These are phyloP conservation scores for Crotalus helleri DNA, from an alignment of 2,113 vertebrate genomes.

Conservation along the genomic window DNA sequence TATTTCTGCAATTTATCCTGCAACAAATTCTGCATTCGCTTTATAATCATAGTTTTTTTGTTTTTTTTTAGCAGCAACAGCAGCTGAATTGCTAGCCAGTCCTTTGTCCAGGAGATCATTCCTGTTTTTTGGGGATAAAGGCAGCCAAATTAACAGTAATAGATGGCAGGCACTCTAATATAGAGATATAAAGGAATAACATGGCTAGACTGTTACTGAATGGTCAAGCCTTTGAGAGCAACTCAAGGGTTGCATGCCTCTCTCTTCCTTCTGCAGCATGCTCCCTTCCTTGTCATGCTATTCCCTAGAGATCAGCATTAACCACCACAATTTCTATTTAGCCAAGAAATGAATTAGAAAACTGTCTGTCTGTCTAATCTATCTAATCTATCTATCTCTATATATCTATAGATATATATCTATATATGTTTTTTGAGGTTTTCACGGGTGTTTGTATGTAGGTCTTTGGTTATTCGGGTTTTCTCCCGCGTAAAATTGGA, in stretches of 20 bases:
- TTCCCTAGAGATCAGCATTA: neutral
- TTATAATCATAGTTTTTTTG: no score
- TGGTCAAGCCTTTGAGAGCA: neutral
- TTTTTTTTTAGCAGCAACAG: neutral
- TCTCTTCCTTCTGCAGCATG: neutral
- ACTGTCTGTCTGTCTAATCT: neutral
- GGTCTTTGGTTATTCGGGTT: no score
- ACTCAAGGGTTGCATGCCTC: no score
- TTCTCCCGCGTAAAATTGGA: no score
- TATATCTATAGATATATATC: no score
- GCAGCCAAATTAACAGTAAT: neutral
- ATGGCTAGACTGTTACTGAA: no score
- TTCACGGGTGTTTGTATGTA: no score
- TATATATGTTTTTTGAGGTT: no score
- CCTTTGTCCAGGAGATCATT: neutral
- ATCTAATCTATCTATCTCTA: no score
- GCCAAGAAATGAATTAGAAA: neutral
- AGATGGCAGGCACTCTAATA: neutral
- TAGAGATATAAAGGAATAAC: neutral
- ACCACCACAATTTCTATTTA: neutral
- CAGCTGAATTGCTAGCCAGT: neutral
- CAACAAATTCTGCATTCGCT: neutral
- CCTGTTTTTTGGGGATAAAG: neutral
- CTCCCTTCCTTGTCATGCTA: neutral
- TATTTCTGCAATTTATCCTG: neutral